Evolutionary conservation across 2,888 invertebrate genomes (phyloP).

Genomic region (Encarsia formosa): DNA sequence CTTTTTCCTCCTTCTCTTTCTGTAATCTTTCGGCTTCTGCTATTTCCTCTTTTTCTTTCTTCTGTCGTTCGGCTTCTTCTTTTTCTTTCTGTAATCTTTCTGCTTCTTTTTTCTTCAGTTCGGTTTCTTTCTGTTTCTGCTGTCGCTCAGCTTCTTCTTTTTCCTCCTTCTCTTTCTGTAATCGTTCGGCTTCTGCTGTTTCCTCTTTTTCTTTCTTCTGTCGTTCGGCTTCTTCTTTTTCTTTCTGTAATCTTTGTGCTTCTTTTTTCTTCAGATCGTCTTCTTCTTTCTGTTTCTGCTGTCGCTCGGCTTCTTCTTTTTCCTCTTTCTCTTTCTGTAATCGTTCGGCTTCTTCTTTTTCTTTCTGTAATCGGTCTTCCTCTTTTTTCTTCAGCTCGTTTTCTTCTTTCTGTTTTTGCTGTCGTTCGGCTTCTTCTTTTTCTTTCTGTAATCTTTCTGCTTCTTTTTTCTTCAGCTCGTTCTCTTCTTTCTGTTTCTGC

Average conservation of each 20-base stretch:
- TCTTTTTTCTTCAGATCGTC: constrained; percentile 2
- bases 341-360: constrained; percentile 2
- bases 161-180: constrained; percentile 21
- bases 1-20: constrained; percentile 13
- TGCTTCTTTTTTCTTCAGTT: constrained; percentile 2
- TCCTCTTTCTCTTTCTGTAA: constrained; percentile 29
- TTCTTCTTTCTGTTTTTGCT: constrained; percentile 19
- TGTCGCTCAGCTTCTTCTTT: constrained; percentile 1
- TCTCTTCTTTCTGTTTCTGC: constrained; percentile 18
- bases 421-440: constrained; percentile 21
- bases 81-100: not conserved
- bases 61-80: not conserved
- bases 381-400: constrained; percentile 1
- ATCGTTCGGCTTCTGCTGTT: constrained; percentile 18
- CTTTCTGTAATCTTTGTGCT: not conserved
- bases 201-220: constrained; percentile 4
- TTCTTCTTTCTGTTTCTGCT: constrained; percentile 2
- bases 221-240: not conserved
- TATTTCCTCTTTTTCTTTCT: constrained; percentile 19
- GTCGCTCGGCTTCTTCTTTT: constrained; percentile 22
- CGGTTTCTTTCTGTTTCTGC: not conserved
- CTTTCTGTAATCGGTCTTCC: not conserved
- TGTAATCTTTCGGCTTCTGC: constrained; percentile 16
- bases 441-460: constrained; percentile 16
- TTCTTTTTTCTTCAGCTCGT: constrained; percentile 24